Evolutionary conservation across 2,888 invertebrate genomes (phyloP).

Genomic region (Carabus problematicus): DNA sequence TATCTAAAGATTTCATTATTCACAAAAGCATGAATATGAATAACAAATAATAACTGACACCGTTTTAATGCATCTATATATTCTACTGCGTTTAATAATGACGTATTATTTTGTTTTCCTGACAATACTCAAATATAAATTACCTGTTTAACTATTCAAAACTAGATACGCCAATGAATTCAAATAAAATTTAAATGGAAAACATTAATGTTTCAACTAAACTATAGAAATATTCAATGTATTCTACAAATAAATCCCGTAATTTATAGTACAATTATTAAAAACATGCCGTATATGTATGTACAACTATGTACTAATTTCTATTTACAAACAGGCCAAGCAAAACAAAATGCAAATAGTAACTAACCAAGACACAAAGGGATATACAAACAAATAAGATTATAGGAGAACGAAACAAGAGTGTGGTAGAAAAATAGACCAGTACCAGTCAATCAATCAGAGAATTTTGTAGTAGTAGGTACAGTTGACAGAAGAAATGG

Average conservation of each 20-base stretch:
- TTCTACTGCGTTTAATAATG: not conserved
- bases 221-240: not conserved
- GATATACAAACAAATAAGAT: too few relatives aligned
- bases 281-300: not conserved
- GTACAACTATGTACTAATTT: not conserved
- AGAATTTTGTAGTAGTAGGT: slow-evolving; percentile 13
- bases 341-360: slow-evolving; percentile 18
- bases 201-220: slow-evolving; percentile 12
- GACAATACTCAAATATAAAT: slow-evolving; percentile 5
- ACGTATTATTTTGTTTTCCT: not conserved
- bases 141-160: not conserved
- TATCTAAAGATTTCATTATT: not conserved
- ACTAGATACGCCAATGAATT: slow-evolving; percentile 8
- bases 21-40: not conserved
- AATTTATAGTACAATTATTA: not conserved
- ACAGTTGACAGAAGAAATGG: slow-evolving; percentile 21
- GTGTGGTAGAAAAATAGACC: slow-evolving; percentile 28
- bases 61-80: too few relatives aligned
- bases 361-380: slow-evolving; percentile 4
- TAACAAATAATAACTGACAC: too few relatives aligned
- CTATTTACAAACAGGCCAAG: slow-evolving; percentile 16
- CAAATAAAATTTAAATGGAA: not conserved
- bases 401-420: slow-evolving; percentile 14
- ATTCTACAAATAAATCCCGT: slow-evolving; percentile 8
- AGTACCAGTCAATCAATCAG: slow-evolving; percentile 15